Conservation (phyloP, 2,888 invertebrate species). For the Silvanus unidentatus region DNA sequence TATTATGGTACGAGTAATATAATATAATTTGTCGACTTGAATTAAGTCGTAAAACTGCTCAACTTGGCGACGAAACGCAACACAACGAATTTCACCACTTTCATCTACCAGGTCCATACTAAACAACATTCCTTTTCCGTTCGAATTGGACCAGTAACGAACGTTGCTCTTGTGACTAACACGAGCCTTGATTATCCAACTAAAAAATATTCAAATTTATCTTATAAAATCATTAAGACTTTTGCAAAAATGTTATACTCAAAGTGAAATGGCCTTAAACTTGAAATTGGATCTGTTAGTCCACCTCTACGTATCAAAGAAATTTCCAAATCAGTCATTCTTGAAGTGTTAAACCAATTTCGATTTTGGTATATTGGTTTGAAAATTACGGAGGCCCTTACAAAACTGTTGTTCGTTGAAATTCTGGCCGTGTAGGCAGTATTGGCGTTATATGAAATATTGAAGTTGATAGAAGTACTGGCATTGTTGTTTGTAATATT, state of each 20-base stretch:
- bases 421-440: too few relatives aligned
- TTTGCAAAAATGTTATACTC: constrained; percentile 51
- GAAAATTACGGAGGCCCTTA: too few relatives aligned
- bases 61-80: constrained; percentile 80
- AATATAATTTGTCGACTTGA: constrained; percentile 82
- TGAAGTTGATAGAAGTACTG: too few relatives aligned
- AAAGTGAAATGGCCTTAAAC: constrained; percentile 90
- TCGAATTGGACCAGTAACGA: constrained; percentile 84
- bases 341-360: too few relatives aligned
- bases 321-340: too few relatives aligned
- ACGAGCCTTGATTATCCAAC: constrained; percentile 88
- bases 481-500: too few relatives aligned
- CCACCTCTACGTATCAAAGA: too few relatives aligned
- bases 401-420: too few relatives aligned
- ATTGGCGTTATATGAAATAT: too few relatives aligned
- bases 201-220: constrained; percentile 35
- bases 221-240: constrained; percentile 5
- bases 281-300: too few relatives aligned
- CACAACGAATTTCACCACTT: constrained; percentile 87
- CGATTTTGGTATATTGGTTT: too few relatives aligned
- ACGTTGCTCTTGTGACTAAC: constrained; percentile 77
- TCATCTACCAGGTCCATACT: constrained; percentile 90
- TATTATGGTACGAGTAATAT: too few relatives aligned
- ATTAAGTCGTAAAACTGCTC: constrained; percentile 86
- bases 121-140: constrained; percentile 91